Percentiles rank a stretch among this genome's conserved stretches.
Evolutionary conservation across 1,140 invertebrate genomes (phyloP).

Genomic region (Lepidotrigona ventralis): DNA sequence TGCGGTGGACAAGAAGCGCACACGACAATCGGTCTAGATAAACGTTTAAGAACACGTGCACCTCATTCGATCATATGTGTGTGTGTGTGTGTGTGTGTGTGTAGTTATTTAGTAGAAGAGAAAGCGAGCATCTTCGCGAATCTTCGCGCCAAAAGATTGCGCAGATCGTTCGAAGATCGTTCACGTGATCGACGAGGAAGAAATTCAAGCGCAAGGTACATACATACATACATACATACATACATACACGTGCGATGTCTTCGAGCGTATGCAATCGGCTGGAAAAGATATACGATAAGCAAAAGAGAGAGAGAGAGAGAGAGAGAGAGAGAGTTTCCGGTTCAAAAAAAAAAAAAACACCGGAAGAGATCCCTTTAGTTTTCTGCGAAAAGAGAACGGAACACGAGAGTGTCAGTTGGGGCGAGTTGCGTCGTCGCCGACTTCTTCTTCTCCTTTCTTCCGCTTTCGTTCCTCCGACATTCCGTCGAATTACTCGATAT

Average conservation of each 20-base stretch:
- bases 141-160: background rate
- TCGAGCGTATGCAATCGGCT: constrained; percentile 14
- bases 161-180: constrained; percentile 1
- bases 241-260: background rate
- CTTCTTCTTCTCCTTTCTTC: constrained; percentile 49
- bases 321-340: background rate
- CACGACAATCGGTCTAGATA: constrained; percentile 47
- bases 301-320: background rate
- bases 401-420: constrained; percentile 71
- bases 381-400: constrained; percentile 22
- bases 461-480: constrained; percentile 35
- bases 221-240: too few species aligned
- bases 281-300: background rate
- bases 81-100: too few species aligned
- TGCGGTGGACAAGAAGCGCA: background rate
- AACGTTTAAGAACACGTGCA: constrained; percentile 5
- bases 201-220: background rate
- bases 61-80: too few species aligned
- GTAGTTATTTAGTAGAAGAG: constrained; percentile 13
- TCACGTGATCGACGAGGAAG: background rate
- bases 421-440: constrained; percentile 66
- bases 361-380: constrained; percentile 20
- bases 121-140: background rate
- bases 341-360: background rate
- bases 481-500: constrained; percentile 8